Conservation (phyloP, 2,888 invertebrate species). For the Prenolepis imparis region DNA sequence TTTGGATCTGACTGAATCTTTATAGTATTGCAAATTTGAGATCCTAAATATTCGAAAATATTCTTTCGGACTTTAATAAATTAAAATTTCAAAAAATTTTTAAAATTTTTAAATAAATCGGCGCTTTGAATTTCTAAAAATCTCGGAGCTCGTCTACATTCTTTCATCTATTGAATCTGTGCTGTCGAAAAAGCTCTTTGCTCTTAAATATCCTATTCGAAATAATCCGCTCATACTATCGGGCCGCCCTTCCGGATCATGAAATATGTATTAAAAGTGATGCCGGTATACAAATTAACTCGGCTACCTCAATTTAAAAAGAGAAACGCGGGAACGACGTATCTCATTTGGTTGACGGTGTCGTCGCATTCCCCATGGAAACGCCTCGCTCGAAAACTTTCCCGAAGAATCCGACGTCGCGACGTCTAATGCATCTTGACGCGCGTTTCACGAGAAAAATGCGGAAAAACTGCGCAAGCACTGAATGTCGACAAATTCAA, state of each 20-base stretch:
- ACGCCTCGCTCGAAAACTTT: slow-evolving; percentile 59
- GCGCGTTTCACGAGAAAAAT: slow-evolving; percentile 55
- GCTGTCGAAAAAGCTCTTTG: slow-evolving; percentile 17
- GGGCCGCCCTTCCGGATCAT: slow-evolving; percentile 35
- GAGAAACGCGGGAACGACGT: slow-evolving; percentile 44
- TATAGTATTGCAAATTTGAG: slow-evolving; percentile 5
- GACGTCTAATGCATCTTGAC: slow-evolving; percentile 61
- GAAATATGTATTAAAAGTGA: slow-evolving; percentile 64
- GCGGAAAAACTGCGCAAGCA: slow-evolving; percentile 49
- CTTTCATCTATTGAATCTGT: slow-evolving; percentile 10
- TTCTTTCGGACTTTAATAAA: neutral
- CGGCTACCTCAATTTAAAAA: slow-evolving; percentile 53
- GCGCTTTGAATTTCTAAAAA: slow-evolving; percentile 2
- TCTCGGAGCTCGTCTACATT: neutral
- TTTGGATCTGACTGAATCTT: neutral
- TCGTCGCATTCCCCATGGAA: slow-evolving; percentile 49
- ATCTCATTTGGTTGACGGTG: slow-evolving; percentile 57
- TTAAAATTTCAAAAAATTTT: neutral
- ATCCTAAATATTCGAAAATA: slow-evolving; percentile 1
- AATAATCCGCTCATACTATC: slow-evolving; percentile 38
- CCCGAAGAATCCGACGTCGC: slow-evolving; percentile 57
- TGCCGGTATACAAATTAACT: slow-evolving; percentile 62
- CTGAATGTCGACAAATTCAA: slow-evolving; percentile 56
- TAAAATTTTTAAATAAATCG: neutral
- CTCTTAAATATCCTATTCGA: slow-evolving; percentile 35